Conservation (phyloP, 2,113 vertebrate species). For the Myrmecobius fasciatus region DNA sequence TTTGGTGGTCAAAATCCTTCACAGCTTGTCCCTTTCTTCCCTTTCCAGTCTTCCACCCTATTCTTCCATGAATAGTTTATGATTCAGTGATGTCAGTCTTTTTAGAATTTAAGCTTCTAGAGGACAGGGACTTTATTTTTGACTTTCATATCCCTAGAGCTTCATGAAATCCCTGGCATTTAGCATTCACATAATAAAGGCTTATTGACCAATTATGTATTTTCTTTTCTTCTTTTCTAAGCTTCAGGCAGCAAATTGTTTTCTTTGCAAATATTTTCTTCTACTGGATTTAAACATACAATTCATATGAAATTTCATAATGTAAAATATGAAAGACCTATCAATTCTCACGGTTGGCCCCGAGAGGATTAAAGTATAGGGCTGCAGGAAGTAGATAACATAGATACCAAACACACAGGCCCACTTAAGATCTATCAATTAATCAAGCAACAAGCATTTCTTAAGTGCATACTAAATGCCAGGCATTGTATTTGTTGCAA, state of each 20-base stretch:
- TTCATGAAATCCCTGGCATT: not conserved
- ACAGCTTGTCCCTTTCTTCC: not conserved
- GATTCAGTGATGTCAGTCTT: not conserved
- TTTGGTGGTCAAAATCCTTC: not conserved
- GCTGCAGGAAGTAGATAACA: not conserved
- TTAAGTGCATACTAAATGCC: not conserved
- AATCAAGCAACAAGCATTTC: not conserved
- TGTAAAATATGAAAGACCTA: constrained; percentile 44
- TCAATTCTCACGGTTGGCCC: not conserved
- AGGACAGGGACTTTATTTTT: not conserved
- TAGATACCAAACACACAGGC: not conserved
- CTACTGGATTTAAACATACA: constrained; percentile 55
- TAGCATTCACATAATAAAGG: not conserved
- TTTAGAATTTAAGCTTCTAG: not conserved
- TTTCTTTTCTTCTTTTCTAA: not conserved
- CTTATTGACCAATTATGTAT: not conserved
- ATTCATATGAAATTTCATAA: constrained; percentile 64
- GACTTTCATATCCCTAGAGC: not conserved
- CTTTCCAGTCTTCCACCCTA: not conserved
- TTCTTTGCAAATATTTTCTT: constrained; percentile 64
- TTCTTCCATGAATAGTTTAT: not conserved
- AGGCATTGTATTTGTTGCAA: not conserved
- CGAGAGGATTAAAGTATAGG: not conserved
- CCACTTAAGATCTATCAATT: not conserved
- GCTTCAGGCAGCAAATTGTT: constrained; percentile 69